Base-by-base conservation (phyloP, 2,113 vertebrate genomes). In the Syrmaticus mikado region DNA sequence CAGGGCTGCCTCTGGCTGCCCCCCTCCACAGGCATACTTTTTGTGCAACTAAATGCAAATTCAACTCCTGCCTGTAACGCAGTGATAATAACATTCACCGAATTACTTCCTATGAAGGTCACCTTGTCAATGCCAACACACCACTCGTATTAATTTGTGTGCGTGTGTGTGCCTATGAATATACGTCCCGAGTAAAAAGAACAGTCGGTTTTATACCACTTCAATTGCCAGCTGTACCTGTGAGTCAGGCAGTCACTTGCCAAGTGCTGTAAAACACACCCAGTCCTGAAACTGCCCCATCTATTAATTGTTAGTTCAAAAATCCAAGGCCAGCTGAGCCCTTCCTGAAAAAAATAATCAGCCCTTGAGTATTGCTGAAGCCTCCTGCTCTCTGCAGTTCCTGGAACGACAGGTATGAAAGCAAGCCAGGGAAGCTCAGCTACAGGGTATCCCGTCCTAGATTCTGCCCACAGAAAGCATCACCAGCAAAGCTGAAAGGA, bases 161-260 rank as follows among this genome's bases (percentile, higher is more conserved):
- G 55, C 7, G 11, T n/a, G 55, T n/a, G 45, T 77, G 52, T 53
- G 52, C 15, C 52, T 30, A 53, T 53, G 73, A 64, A 41, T 19
- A 73, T 14, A 4, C n/a, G 65, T 36, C 64, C 82, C 67, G 73
- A 78, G 74, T 74, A 64, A 86, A 73, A 52, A 74, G 53, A 93
- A 18, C 34, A 95, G 95, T 84, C 34, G 90, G 20, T 48, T 86
- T 93, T 72, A 48, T 84, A 78, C 52, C 13, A 4, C 74, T 82
- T 67, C 20, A 5, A 36, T 19, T 68, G 62, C 62, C 68, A 89
- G 71, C 36, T 19, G 6, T 66, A 80, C 32, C 76, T 22, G 5
- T 83, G 70, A 93, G 72, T 81, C 82, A 89, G 58, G 72, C 76
- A 95, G 67, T 80, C 43, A 74, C 72, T 85, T 82, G 48, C 82